Percentiles rank a stretch among this genome's conserved stretches.
Conservation (phyloP, 2,797 vertebrate genomes). For the Simalia tracyae region DNA sequence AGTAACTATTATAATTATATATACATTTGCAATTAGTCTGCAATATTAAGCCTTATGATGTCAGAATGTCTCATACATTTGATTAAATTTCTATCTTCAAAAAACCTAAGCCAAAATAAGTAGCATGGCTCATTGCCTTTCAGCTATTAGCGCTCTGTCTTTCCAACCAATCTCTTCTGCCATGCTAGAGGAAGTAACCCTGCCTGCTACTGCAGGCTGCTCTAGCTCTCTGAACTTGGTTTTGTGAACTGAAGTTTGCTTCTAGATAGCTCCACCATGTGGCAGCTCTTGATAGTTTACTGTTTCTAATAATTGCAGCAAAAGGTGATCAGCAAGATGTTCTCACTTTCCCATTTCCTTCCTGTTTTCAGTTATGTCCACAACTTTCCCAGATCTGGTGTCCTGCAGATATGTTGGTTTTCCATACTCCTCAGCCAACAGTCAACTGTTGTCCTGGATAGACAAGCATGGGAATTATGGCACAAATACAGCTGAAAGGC, state of each 20-base stretch:
- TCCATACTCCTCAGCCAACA: background rate
- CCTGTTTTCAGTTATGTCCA: background rate
- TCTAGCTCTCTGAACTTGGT: background rate
- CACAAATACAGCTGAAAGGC: background rate
- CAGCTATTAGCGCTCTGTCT: too few species aligned
- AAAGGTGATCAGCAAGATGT: background rate
- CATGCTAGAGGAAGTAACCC: background rate
- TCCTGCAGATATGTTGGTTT: background rate
- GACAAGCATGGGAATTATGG: background rate
- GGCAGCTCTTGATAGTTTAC: background rate
- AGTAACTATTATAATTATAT: background rate
- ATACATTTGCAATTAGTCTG: background rate
- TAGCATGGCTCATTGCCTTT: background rate
- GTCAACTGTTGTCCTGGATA: background rate
- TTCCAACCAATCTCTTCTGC: background rate
- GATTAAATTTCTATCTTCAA: background rate
- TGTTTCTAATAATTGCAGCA: background rate
- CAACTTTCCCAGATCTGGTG: background rate
- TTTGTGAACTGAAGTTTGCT: background rate
- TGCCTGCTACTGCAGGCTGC: background rate
- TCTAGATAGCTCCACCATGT: conserved; percentile 23
- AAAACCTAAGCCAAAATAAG: background rate
- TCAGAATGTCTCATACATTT: background rate
- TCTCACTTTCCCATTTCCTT: background rate
- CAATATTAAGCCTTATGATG: background rate